Evolutionary conservation across 2,888 invertebrate genomes (phyloP), one percentile per base, ranked within the genome.

Genomic region (Agapostemon virescens): DNA sequence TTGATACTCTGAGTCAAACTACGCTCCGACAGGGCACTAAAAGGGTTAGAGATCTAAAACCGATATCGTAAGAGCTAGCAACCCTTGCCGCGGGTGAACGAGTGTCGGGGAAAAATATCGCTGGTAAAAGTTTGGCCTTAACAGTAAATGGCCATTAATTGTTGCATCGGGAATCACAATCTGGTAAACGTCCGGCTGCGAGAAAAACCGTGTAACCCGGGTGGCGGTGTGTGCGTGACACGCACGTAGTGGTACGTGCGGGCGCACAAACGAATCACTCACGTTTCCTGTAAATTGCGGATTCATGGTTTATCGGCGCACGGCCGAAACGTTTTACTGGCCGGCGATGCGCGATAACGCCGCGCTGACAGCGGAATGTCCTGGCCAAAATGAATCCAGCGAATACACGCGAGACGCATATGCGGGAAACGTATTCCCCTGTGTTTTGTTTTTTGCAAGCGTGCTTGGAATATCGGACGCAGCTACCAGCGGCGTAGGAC

Each of bases 251-350:
- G 69, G 74, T 84, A 83, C 85, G 85, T 83, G 85, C 82, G 79
- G 80, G 77, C 69, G 84, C 80, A 78, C 82, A 85, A 86, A 86
- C 86, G 86, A 86, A 86, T 86, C 86, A 84, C 86, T 86, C 86
- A 82, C 86, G 86, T 86, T 86, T 86, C 86, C 86, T 85, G 82
- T 86, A 86, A 86, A 86, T 86, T 86, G 86, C 85, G 85, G 85
- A 86, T 86, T 86, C 85, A 86, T 86, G 86, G 86, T 86, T 85
- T 86, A 86, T 86, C 86, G 86, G 84, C 67, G 78, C 67, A 67
- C 82, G 78, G 81, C 69, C 81, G 84, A 86, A 86, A 85, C 86
- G 86, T 86, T 86, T 86, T 81, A 85, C 85, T 81, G 84, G 79
- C 82, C 86, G 80, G 84, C 84, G 87, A 87, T 87, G 82, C 82